Base-by-base conservation (phyloP, 1,140 invertebrate genomes). In the Aphidius gifuensis region DNA sequence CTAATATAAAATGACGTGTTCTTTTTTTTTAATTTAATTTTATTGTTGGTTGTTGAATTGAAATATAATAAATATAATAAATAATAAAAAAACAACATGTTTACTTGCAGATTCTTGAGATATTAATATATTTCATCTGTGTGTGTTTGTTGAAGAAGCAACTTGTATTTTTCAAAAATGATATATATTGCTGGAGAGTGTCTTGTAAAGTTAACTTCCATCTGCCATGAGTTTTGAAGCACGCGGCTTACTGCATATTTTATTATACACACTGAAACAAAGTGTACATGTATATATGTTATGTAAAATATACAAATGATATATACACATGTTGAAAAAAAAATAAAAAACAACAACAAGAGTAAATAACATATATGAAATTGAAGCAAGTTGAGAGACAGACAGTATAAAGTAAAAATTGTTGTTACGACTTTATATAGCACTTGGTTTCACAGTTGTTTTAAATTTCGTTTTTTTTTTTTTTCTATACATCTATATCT, bases 401-500 rank as follows among this genome's bases (percentile, higher is more conserved):
- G 23, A 32, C 23, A 32, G 23, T 32, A 32, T 32, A 32, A 32
- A 32, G 23, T 32, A 32, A 32, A 32, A 32, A 32, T 32, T 32
- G 23, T 32, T 62, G 68, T 76, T 76, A 79, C 74, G 70, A 77
- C 72, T 78, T 76, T 77, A 76, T 74, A 72, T 69, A 71, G 57
- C 64, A 61, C 60, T 69, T 69, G 69, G 68, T 67, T 70, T 67
- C 56, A 39, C 49, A 62, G 65, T 61, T 73, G 71, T 68, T 67
- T 69, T 42, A 40, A 40, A 40, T 42, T 50, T 32, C 21, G 9
- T 16, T n/a, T 9, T 45, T 40, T 56, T 56, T 39, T 56, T 16
- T 43, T 21, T n/a, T 56, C 7, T 43, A 40, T 56, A 32, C 39
- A n/a, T 45, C 21, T 11, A 53, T 39, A 53, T 11, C 48, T 44